Percentiles rank a stretch among this genome's conserved stretches.
Evolutionary conservation across 1,140 invertebrate species (phyloP).

Genomic region (Hyles euphorbiae): DNA sequence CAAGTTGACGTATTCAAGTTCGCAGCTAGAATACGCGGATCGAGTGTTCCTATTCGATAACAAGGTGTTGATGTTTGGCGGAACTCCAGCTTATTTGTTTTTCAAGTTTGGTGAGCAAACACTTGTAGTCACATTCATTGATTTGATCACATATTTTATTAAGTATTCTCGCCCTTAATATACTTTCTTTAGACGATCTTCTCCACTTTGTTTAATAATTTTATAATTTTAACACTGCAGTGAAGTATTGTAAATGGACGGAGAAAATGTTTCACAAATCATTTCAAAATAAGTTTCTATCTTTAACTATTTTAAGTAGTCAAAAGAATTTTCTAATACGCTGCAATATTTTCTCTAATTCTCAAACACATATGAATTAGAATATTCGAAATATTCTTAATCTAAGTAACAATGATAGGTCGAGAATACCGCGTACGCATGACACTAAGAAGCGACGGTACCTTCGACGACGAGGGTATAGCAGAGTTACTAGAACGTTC

Average conservation of each 20-base stretch:
- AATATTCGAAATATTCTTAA: too few relatives aligned
- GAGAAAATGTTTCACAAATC: not conserved
- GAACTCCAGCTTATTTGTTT: conserved; percentile 63
- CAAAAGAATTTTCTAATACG: too few relatives aligned
- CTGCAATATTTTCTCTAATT: too few relatives aligned
- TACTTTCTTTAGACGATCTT: too few relatives aligned
- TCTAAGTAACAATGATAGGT: conserved; percentile 23
- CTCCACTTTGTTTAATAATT: too few relatives aligned
- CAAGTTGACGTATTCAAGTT: conserved; percentile 31
- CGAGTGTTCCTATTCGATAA: conserved; percentile 53
- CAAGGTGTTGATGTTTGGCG: conserved; percentile 47
- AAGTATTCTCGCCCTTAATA: too few relatives aligned
- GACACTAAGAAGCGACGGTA: conserved; percentile 29
- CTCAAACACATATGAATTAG: too few relatives aligned
- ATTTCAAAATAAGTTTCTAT: too few relatives aligned
- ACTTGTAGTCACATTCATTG: too few relatives aligned
- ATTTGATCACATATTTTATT: too few relatives aligned
- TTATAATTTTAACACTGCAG: not conserved
- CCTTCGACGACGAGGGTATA: conserved; percentile 22
- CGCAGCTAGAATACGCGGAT: conserved; percentile 46
- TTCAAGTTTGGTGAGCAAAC: conserved; percentile 50
- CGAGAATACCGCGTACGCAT: conserved; percentile 52
- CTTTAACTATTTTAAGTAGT: too few relatives aligned
- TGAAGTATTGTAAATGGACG: not conserved
- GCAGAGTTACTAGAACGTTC: conserved; percentile 30